Evolutionary conservation across 1,140 invertebrate species (phyloP), one percentile per base, ranked within the genome.

Genomic region (Trichonephila inaurata): DNA sequence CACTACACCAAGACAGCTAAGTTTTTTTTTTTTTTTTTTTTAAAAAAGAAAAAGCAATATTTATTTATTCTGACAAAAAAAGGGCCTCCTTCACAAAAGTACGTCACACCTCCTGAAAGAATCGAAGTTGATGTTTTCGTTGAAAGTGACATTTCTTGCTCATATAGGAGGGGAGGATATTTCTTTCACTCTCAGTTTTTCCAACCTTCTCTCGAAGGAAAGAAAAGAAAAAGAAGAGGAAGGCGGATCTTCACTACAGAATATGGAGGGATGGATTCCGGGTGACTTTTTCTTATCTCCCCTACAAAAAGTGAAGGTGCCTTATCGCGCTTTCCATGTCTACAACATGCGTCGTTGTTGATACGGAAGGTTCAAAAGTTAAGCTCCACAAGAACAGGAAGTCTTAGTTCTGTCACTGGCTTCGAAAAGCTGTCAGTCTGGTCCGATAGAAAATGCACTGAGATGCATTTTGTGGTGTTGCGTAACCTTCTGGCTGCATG

Each of bases 351-450:
- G 28, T 72, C 69, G 28, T 28, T 72, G 69, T 72, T 72, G 69
- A 72, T 33, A 72, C 4, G 69, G 69, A 24, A 72, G 69, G 28
- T 72, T 33, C 28, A 24, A 72, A 72, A 33, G 69, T 72, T 33
- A 72, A 72, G 69, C 69, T 72, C 69, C 69, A 10, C 24, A 72
- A 72, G 69, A 72, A 72, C 69, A 33, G 69, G 69, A 72, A 72
- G 69, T 72, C 69, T 72, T 72, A 72, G 69, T 72, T 72, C 24
- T 72, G 69, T 33, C 69, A 72, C 69, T 14, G 10, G 69, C 69
- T 14, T 16, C 69, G 19, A 33, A 72, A 72, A 16, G 69, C 12
- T 72, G 69, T 33, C 69, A 72, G 5, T 72, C 69, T 24, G 14
- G 66, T 72, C 24, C 16, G 14, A 28, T 21, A 72, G n/a, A 72